Base-by-base conservation (phyloP, 2,797 vertebrate genomes). In the Emydoidea blandingii region DNA sequence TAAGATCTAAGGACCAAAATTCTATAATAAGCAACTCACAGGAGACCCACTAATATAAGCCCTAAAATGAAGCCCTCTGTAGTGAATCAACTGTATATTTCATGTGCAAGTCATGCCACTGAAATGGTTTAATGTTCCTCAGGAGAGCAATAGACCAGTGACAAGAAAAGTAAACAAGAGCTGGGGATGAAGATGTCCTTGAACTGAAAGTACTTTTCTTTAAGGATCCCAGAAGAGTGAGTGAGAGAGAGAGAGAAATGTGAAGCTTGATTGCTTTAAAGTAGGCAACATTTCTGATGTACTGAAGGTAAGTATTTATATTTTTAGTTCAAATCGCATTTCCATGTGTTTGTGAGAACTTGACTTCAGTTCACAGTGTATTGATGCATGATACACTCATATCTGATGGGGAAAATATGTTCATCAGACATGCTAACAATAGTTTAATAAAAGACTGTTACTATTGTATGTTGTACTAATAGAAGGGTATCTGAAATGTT, bases 121-220 rank as follows among this genome's bases (percentile, higher is more conserved):
- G 89, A 96, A 94, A 96, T 89, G 91, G 91, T 81, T 97, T 96
- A 94, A 94, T 97, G 89, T 89, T 96, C 87, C 95, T 96, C 90
- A 2, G 6, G 96, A 96, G 91, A 96, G 87, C 96, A 94, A 97
- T 97, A 95, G 95, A 90, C 96, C 90, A 83, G 79, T 85, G 87
- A 97, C 94, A 97, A 97, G 97, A 97, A 97, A 98, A 98, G 96
- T 96, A 97, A 97, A 98, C 96, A 97, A 95, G 86, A 97, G n/a
- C 94, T 96, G 88, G 86, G 97, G 91, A 95, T 89, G 88, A 97
- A 97, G 79, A 88, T 92, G 83, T 93, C 92, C 93, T 98, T 91
- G 94, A 97, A 92, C 88, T 1, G 19, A 93, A 96, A 97, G 95
- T 96, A 92, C 92, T 96, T 96, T 87, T 88, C 92, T 96, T 97